Evolutionary conservation across 1,140 invertebrate genomes (phyloP).

Genomic region (Brachionus asplanchnoidis): DNA sequence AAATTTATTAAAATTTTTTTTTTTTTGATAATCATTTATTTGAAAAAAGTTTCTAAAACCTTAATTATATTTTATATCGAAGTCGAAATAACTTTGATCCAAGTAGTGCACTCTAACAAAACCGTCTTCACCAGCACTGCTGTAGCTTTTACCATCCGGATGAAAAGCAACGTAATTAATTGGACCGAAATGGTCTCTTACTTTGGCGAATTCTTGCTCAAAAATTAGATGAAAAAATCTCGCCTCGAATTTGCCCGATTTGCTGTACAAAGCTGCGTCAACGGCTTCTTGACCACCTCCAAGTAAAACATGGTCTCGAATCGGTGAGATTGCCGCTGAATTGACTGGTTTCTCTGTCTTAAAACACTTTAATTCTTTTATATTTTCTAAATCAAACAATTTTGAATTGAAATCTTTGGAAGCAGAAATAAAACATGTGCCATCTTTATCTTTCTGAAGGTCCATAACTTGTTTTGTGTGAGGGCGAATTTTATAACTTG

Average conservation of each 20-base stretch:
- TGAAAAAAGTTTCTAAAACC: neutral
- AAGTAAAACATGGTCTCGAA: slow-evolving; percentile 78
- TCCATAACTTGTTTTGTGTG: slow-evolving; percentile 86
- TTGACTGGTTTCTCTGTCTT: slow-evolving; percentile 94
- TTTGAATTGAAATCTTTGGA: slow-evolving; percentile 90
- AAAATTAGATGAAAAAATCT: slow-evolving; percentile 97
- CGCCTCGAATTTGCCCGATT: slow-evolving; percentile 94
- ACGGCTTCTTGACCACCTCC: slow-evolving; percentile 97
- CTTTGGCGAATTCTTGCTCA: slow-evolving; percentile 94
- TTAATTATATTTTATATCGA: slow-evolving; percentile 77
- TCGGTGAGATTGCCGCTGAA: slow-evolving; percentile 89
- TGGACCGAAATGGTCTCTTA: slow-evolving; percentile 98
- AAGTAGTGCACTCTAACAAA: slow-evolving; percentile 92
- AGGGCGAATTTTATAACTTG: slow-evolving; percentile 61
- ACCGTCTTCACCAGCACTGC: slow-evolving; percentile 96
- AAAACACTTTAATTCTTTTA: slow-evolving; percentile 83
- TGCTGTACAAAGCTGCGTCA: slow-evolving; percentile 84
- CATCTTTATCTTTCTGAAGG: slow-evolving; percentile 86
- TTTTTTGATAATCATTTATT: neutral
- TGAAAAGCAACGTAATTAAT: slow-evolving; percentile 98
- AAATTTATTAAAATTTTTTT: neutral
- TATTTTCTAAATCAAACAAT: slow-evolving; percentile 75
- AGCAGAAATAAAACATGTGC: slow-evolving; percentile 90
- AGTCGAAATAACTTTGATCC: slow-evolving; percentile 92
- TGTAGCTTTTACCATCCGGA: slow-evolving; percentile 92